Percentiles rank a stretch among this genome's conserved stretches.
phyloP scores from a whole-genome alignment of 2,888 invertebrate genomes.

The Tiliacea citrago region DNA sequence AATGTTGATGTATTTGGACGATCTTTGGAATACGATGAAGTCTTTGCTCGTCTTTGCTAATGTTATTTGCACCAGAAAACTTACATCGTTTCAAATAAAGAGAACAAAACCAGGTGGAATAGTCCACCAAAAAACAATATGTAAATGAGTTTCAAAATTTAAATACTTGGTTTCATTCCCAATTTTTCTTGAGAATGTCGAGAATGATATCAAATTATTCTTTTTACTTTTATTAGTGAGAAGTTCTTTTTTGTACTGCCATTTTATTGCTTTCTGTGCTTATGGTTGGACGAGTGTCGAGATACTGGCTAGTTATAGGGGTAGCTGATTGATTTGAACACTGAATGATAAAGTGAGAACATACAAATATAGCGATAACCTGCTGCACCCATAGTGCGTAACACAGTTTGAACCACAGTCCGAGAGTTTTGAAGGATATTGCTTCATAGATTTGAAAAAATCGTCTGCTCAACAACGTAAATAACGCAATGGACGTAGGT shows the following conservation, averaged over 20 bases:
- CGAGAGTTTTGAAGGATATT: no score
- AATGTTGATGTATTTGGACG: neutral
- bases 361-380: constrained; percentile 42
- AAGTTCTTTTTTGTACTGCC: neutral
- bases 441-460: no score
- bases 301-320: neutral
- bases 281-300: neutral
- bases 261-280: neutral
- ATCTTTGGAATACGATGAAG: neutral
- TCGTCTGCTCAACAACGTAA: no score
- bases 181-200: neutral
- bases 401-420: no score
- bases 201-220: neutral
- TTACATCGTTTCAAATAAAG: neutral
- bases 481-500: no score
- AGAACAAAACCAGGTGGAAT: neutral
- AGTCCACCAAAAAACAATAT: neutral
- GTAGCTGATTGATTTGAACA: constrained; percentile 26
- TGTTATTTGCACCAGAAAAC: neutral
- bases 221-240: neutral
- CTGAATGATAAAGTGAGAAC: constrained; percentile 28
- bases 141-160: neutral
- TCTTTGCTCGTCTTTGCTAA: neutral
- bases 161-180: neutral
- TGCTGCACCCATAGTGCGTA: no score